phyloP scores from a whole-genome alignment of 1,140 invertebrate genomes.

The Drosophila ananassae region DNA sequence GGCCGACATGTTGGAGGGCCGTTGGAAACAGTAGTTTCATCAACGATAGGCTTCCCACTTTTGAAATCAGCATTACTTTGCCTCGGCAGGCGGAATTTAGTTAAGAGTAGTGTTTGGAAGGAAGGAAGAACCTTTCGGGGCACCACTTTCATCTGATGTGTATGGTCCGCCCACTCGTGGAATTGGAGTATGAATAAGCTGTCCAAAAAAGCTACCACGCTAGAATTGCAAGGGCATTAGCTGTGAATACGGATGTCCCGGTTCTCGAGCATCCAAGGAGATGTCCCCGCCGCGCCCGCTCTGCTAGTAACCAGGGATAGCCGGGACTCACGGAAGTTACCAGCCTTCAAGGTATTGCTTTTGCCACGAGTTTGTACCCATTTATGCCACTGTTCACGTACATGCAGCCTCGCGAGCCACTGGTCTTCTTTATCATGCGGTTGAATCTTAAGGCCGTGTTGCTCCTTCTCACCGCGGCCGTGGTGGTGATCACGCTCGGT shows the following conservation, averaged over 20 bases:
- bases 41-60: not conserved
- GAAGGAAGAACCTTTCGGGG: constrained; percentile 8
- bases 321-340: constrained; percentile 36
- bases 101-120: not conserved
- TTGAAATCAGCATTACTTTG: not conserved
- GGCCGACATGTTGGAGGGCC: not conserved
- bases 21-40: not conserved
- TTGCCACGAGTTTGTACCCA: not conserved
- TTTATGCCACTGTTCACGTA: not conserved
- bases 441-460: constrained; percentile 86
- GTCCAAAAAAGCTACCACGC: not conserved
- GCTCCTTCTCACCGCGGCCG: constrained; percentile 84
- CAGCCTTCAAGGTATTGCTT: constrained; percentile 38
- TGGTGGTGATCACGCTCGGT: constrained; percentile 84
- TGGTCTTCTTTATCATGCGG: constrained; percentile 85
- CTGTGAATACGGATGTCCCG: constrained; percentile 19
- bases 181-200: not conserved
- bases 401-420: constrained; percentile 63
- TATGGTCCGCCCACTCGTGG: not conserved
- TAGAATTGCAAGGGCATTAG: not conserved
- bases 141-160: constrained; percentile 13
- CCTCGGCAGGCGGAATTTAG: constrained; percentile 14
- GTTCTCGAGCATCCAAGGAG: constrained; percentile 11
- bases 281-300: constrained; percentile 30
- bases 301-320: constrained; percentile 22